Evolutionary conservation across 2,888 invertebrate genomes (phyloP), one percentile per base, ranked within the genome.

Genomic region (Aleiodes testaceus): DNA sequence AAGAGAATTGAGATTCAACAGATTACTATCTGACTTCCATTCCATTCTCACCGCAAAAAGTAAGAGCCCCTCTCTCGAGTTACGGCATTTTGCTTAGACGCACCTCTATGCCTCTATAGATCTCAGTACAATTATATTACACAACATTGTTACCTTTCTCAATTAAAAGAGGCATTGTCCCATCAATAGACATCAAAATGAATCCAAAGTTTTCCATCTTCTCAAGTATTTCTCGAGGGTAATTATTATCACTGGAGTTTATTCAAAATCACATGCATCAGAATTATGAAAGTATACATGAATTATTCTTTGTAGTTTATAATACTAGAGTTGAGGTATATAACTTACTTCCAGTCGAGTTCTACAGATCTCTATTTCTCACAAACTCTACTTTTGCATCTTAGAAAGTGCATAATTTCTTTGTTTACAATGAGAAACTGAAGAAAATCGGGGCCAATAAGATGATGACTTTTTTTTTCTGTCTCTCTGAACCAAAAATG

Each of bases 401-500:
- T 53, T 36, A 47, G 68, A 68, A 59, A 66, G 53, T 53, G 12
- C 12, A 44, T n/a, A 53, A 44, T 42, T 47, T 26, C 49, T 26
- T 64, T 50, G 11, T 45, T 22, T 42, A 42, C 44, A 65, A 59
- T 59, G 44, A 12, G 59, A 50, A 63, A 22, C 18, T 14, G 45
- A 22, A 63, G 20, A 53, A 45, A 9, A 63, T 61, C 55, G 64
- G 20, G 14, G 45, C 22, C 44, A 66, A 18, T 47, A 50, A 12
- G 26, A 42, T 66, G 45, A n/a, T 20, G 11, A 16, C 30, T 20
- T 30, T 22, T 36, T 70, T 52, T 44, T 64, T 55, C 30, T 67
- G 59, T 63, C 42, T 22, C 47, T 59, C 49, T 47, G 61, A 61
- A 69, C 74, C 75, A 73, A 75, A 79, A 79, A 78, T 74, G 82